Evolutionary conservation across 2,797 vertebrate species (phyloP), one percentile per base, ranked within the genome.

Genomic region (Chelidonichthys spinosus): DNA sequence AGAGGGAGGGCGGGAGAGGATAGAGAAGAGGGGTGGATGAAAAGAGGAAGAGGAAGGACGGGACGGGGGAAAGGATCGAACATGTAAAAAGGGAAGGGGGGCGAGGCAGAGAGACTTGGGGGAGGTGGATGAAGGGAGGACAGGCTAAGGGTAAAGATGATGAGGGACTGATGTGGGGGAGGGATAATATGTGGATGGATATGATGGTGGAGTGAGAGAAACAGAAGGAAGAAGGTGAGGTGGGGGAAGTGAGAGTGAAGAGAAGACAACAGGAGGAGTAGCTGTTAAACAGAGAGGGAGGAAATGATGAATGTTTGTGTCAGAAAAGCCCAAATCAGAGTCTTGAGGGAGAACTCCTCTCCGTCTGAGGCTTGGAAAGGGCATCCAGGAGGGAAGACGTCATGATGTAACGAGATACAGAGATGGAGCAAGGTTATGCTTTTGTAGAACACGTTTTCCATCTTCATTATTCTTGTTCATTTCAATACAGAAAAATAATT

Each of bases 281-380:
- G 58, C 39, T 14, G 79, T 39, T 44, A 49, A 59, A 59, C 15
- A 1, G 32, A 72, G 76, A 58, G 71, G 70, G 43, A 54, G 60
- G 54, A 56, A 76, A 62, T 32, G 32, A 43, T 58, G 73, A 88
- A 80, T 85, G 80, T 85, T 84, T 88, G 88, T 74, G 78, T 88
- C 82, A 83, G 88, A 84, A 87, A 87, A 72, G 69, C 64, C 63
- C 82, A 76, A 69, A 63, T 81, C 60, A 36, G 64, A 63, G 55
- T 72, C 89, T 65, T 15, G 58, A 73, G 76, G 76, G 81, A 86
- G 78, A 65, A 49, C 52, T 62, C 83, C 79, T 85, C 81, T 88
- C 79, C 74, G 43, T 70, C 80, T 70, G 75, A 76, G 71, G 67
- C 60, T 65, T 52, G 61, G 61, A 59, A 40, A 67, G 2, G 33